These are phyloP conservation scores for Pithys albifrons DNA, from an alignment of 2,113 vertebrate species.

Conservation along the genomic window DNA sequence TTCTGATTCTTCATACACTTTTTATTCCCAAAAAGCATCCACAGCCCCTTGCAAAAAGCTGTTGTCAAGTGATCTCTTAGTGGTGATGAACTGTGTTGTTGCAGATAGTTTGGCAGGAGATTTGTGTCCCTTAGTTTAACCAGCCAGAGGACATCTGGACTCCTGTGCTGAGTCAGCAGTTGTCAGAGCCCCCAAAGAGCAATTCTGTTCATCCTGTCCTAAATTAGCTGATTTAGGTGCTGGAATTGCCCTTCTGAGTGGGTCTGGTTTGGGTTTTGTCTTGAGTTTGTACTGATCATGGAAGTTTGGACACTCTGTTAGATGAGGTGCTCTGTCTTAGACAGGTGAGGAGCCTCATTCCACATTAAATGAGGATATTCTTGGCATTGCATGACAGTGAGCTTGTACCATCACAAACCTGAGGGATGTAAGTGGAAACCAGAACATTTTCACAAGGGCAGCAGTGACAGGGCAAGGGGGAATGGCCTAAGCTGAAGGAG, in stretches of 20 bases:
- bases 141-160: neutral
- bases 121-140: neutral
- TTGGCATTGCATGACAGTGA: neutral
- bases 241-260: neutral
- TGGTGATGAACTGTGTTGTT: neutral
- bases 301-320: neutral
- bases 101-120: neutral
- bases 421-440: neutral
- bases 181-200: neutral
- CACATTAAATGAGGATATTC: neutral
- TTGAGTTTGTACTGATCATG: neutral
- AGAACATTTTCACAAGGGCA: neutral
- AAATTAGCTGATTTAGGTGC: neutral
- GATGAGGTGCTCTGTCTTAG: neutral
- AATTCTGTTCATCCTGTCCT: neutral
- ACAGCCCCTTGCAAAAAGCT: neutral
- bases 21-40: neutral
- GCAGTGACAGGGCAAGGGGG: neutral
- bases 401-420: neutral
- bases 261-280: neutral
- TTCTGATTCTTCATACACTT: neutral
- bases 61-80: neutral
- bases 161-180: neutral
- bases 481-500: neutral
- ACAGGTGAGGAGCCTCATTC: neutral